Evolutionary conservation across 2,113 vertebrate species (phyloP), one percentile per base, ranked within the genome.

Genomic region (Capricornis sumatraensis): DNA sequence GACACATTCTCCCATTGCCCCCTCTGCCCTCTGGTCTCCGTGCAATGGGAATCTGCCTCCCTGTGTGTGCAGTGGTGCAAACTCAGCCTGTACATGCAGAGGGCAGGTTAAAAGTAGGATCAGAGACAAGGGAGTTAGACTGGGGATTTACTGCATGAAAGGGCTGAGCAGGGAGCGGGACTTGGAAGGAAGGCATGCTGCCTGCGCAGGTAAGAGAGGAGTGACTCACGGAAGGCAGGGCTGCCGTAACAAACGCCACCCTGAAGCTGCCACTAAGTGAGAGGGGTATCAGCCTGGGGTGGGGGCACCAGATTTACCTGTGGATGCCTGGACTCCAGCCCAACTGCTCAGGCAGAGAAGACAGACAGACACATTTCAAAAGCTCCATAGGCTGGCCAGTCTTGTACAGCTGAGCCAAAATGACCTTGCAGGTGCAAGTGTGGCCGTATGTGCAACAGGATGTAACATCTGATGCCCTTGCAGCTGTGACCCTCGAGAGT

Each of bases 201-300:
- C 0, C 1, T 2, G 3, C n/a, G 3, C 15, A 3, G 78, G 17
- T 52, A 6, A 36, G 17, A 52, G 17, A 36, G 7, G 23, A 52
- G 14, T 21, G 45, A 1, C 53, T 76, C 89, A 1, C 0, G 25
- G 53, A 47, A 91, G 84, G 19, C 88, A 92, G 87, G 13, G 58
- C 23, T 33, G 55, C 33, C n/a, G 3, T 1, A n/a, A 64, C 12
- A 33, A 71, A 81, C 0, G 1, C 43, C 21, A 40, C 25, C 28
- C 17, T 2, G 71, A 60, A 33, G 64, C 45, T 36, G 67, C 52
- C 4, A 0, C 76, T 16, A 36, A 16, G 55, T 16, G 67, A 81
- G 25, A 3, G 3, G 5, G 30, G 7, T 36, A 7, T 57, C 40
- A 87, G 10, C 52, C 17, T 0, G 53, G 53, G 15, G 7, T 0